Conservation (phyloP, 2,888 invertebrate genomes). For the Xestia ashworthii region DNA sequence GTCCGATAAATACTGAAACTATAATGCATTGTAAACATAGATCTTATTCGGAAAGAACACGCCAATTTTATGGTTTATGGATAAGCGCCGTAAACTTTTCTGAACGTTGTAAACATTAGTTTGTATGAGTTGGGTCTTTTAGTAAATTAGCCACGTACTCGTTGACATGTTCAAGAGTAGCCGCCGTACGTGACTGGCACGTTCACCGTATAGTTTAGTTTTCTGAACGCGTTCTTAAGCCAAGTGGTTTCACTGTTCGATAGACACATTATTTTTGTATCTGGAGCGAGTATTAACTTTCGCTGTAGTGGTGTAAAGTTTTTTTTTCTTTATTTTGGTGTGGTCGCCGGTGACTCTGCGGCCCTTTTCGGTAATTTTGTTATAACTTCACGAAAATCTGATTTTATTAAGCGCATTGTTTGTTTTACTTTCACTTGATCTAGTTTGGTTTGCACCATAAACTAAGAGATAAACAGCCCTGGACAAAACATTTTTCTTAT, state of each 20-base stretch:
- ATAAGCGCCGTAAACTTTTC: background rate
- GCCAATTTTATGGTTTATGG: slow-evolving; percentile 17
- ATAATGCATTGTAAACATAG: slow-evolving; percentile 14
- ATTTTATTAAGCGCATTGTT: slow-evolving; percentile 51
- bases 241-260: slow-evolving; percentile 84
- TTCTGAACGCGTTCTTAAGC: slow-evolving; percentile 75
- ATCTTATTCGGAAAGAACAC: background rate
- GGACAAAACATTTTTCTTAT: background rate
- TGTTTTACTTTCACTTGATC: slow-evolving; percentile 64
- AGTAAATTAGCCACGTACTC: slow-evolving; percentile 66
- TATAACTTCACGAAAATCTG: slow-evolving; percentile 35
- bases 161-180: slow-evolving; percentile 68
- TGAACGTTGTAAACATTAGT: background rate
- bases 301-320: slow-evolving; percentile 71
- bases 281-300: slow-evolving; percentile 81
- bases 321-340: slow-evolving; percentile 58
- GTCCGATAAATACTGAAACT: slow-evolving; percentile 19
- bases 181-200: slow-evolving; percentile 52
- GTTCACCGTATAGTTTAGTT: slow-evolving; percentile 72
- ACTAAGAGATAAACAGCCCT: slow-evolving; percentile 3
- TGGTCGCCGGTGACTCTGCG: slow-evolving; percentile 43
- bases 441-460: slow-evolving; percentile 45
- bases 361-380: slow-evolving; percentile 62
- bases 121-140: slow-evolving; percentile 18
- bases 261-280: slow-evolving; percentile 82